Base-by-base conservation (phyloP, 1,140 invertebrate genomes). In the Dendrolimus kikuchii region DNA sequence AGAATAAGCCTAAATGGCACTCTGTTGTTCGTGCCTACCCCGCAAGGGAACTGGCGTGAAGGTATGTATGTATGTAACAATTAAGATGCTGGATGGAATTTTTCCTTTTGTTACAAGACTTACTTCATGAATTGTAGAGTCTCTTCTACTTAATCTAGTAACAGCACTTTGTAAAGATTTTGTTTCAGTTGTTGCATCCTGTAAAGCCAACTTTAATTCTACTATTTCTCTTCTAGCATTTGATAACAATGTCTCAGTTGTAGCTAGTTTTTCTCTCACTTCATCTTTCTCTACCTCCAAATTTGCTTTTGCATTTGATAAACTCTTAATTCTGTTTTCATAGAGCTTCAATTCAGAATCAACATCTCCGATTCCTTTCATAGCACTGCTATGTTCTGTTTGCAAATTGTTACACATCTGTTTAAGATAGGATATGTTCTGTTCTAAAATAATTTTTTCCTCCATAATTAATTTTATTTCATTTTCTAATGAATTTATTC, bases 141-240 rank as follows among this genome's bases (percentile, higher is more conserved):
- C 68, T 60, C 53, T 62, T 52, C 62, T 74, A 49, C 53, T 77
- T 43, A 86, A 59, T 55, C 66, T 73, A 47, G 68, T 75, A 37
- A 86, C 59, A 68, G 68, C 73, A 10, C 82, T 74, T 62, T 85
- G 72, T 40, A 88, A 64, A 41, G 71, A 74, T 64, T 81, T 77
- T 10, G 81, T 83, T 75, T 88, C 87, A 58, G 78, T 72, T 40
- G 80, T 83, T 38, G 84, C 77, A 79, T 88, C 85, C 68, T 88
- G 85, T 51, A 88, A 63, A 52, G 77, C 79, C 55, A 88, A 63
- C 69, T 88, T 88, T 39, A 88, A 54, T 46, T 88, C 86, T 5
- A 88, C 73, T 51, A 86, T 76, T 71, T 88, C 87, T 60, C 69
- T 75, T 59, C 87, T 76, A 41, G 86, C 76, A 71, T 82, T 81